Evolutionary conservation across 2,113 vertebrate species (phyloP), one percentile per base, ranked within the genome.

Genomic region (Passer montanus): DNA sequence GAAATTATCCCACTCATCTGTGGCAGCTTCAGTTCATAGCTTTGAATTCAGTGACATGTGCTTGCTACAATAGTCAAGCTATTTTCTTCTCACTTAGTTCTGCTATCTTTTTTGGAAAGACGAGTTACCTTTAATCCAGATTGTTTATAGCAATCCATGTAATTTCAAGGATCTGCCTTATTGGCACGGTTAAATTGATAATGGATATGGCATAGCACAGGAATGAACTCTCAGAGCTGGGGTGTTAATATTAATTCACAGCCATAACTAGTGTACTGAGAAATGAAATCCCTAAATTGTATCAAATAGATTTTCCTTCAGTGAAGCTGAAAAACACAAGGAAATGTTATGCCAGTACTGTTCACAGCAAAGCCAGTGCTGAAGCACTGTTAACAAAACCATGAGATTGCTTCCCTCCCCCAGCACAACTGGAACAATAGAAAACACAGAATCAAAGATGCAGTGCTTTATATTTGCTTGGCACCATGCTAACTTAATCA

Each of bases 401-500:
- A 63, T 35, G 53, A 46, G 30, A 68, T 88, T 75, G 70, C 77
- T 53, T 79, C 82, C 58, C 67, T 79, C 69, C 37, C 52, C 47
- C 56, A 67, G 70, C 2, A 4, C 89, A 68, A 35, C 5, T 0
- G 1, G 58, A 94, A 94, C 81, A 95, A 94, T 91, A 78, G 79
- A 66, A 59, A 72, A 86, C 60, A 70, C 44, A 41, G 78, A 96
- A 84, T 92, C 86, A 80, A 70, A 68, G 66, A 80, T 52, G 39
- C 72, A 84, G 28, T 77, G 63, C 67, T 94, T 96, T 91, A 64
- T 70, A 50, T 91, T 87, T 90, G 28, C 82, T 96, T 94, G 84
- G 90, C 89, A 95, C 86, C 85, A 75, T 76, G 87, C 79, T 86
- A 93, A 77, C 74, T 89, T 83, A 86, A 93, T 93, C 80, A 91